These are phyloP conservation scores for Pardalotus punctatus DNA, from an alignment of 2,113 vertebrate genomes.

Conservation along the genomic window DNA sequence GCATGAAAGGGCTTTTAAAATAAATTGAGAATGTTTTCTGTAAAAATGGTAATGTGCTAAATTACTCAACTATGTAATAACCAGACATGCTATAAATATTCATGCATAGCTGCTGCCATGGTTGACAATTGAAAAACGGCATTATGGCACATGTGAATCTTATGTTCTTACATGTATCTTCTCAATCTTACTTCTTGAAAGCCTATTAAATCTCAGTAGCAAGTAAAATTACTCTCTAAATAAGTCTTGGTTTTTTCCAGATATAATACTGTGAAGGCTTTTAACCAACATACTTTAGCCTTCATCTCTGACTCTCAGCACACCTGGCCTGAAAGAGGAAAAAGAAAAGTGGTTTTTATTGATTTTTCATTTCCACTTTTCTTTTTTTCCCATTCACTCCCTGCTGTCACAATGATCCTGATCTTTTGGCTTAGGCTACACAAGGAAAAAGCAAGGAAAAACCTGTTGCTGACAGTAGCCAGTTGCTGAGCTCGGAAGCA, in stretches of 20 bases:
- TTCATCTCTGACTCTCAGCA: not conserved
- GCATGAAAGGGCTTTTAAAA: not conserved
- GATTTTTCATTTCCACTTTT: not conserved
- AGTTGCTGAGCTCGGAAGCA: fast-evolving
- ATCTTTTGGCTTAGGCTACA: not conserved
- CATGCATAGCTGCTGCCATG: not conserved
- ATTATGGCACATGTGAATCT: not conserved
- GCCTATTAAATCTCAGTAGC: not conserved
- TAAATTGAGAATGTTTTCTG: not conserved
- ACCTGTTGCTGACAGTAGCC: not conserved
- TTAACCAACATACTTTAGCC: not conserved
- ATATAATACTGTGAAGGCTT: not conserved
- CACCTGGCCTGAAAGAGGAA: not conserved
- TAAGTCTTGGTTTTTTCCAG: not conserved
- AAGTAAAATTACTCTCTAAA: not conserved
- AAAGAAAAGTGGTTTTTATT: not conserved
- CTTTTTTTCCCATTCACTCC: not conserved
- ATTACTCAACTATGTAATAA: not conserved
- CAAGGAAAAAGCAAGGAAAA: not conserved
- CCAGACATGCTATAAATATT: not conserved
- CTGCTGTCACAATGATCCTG: not conserved
- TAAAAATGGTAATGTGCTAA: not conserved
- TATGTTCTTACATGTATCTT: not conserved
- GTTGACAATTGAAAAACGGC: not conserved
- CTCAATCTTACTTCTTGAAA: not conserved